Evolutionary conservation across 2,888 invertebrate species (phyloP), one percentile per base, ranked within the genome.

Genomic region (Microplitis deprimator): DNA sequence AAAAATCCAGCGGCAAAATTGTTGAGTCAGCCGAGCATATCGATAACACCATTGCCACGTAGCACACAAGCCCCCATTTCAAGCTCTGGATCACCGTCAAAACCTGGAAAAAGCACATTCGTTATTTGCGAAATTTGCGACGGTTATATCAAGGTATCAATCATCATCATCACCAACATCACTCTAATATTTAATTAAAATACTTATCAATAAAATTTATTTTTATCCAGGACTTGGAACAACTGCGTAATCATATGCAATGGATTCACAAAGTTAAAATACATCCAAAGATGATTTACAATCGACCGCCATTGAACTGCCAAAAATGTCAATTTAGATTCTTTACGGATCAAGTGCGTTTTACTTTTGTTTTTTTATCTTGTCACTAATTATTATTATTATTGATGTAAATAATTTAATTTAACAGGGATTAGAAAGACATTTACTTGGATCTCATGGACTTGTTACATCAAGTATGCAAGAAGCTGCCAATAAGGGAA

Each of bases 251-350:
- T 90, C 98, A 98, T 88, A 98, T 98, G 96, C 97, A 97, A 88
- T 98, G 97, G 96, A 97, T 98, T 89, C 98, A 98, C 90, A 97
- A 98, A 93, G 96, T 97, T 83, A 97, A 97, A 90, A 97, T 97
- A 86, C 97, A 97, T 91, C 97, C 97, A 76, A 97, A 97, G 91
- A 97, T 97, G 97, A 97, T 97, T 84, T 96, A 97, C 91, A 97
- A 96, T 91, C 92, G 96, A 90, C 97, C 98, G 77, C 98, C 98
- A 68, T 92, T 98, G 82, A 97, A 97, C 91, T 98, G 98, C 91
- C 97, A 97, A 91, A 97, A 97, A 90, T 98, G 98, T 91, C 96
- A 97, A 91, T 96, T 96, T 90, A 93, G 97, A 86, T 99, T 98
- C 91, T 99, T 98, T 91, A 98, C 98, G 65, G 98, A 98, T 91